Conservation (phyloP, 23 tunicate species). For the Trididemnum clinides region DNA sequence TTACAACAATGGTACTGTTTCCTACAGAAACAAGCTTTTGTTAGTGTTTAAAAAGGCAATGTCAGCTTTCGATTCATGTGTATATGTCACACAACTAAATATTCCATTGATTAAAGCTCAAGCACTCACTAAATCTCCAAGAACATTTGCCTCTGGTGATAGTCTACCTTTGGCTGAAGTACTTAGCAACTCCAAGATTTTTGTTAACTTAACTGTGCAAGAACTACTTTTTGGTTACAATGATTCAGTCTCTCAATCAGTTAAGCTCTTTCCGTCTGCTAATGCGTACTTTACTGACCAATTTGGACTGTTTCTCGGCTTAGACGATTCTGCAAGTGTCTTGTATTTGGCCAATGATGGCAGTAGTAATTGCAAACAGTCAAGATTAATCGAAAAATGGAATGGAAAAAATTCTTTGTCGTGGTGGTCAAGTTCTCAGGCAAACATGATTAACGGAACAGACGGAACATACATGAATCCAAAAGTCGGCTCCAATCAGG, state of each 20-base stretch:
- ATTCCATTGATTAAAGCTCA: conserved; percentile 57
- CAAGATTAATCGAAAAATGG: conserved; percentile 65
- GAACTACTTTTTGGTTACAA: conserved; percentile 83
- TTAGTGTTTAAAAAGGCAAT: conserved; percentile 39
- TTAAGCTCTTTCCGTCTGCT: background rate
- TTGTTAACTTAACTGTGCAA: conserved; percentile 64
- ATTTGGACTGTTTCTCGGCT: conserved; percentile 78
- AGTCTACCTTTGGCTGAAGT: background rate
- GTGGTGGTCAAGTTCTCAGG: conserved; percentile 62
- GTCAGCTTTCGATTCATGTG: conserved; percentile 18
- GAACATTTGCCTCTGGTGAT: background rate
- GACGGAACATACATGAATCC: conserved; percentile 85
- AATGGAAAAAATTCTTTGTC: conserved; percentile 37
- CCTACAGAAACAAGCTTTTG: conserved; percentile 85
- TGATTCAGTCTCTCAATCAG: conserved; percentile 46
- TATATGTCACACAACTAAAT: conserved; percentile 45
- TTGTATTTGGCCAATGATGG: conserved; percentile 73
- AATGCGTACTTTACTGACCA: conserved; percentile 43
- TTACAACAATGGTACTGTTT: conserved; percentile 69
- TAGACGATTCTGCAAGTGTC: conserved; percentile 86
- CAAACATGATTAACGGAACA: conserved; percentile 92
- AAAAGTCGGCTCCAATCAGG: conserved; percentile 24
- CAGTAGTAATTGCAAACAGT: conserved; percentile 27
- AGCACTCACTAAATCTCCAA: background rate
- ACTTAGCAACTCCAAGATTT: conserved; percentile 27